Base-by-base conservation (phyloP, 1,140 invertebrate genomes). In the Archivesica marissinica region DNA sequence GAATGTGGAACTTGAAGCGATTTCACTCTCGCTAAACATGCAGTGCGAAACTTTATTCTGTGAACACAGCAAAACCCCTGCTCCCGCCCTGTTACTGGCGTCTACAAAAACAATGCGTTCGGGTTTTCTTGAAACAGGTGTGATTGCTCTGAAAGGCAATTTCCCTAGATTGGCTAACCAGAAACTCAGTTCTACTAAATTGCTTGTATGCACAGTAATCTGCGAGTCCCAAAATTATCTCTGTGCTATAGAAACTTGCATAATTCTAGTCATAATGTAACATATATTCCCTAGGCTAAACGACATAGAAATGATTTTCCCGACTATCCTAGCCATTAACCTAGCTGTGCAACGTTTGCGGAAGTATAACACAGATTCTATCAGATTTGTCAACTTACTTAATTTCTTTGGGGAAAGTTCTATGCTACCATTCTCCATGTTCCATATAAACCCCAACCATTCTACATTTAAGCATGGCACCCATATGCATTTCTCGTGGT, bases 51-150 rank as follows among this genome's bases (percentile, higher is more conserved):
- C 64, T 25, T 6, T 33, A 68, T 68, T 68, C 6, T 20, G 1
- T n/a, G 20, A 39, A 38, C n/a, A n/a, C n/a, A n/a, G n/a, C n/a
- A 74, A 50, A n/a, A 74, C 70, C 3, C 70, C 41, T 7, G 70
- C 70, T 47, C 70, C 70, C 2, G 70, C 70, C 3, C 47, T 50
- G 28, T 47, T 25, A 50, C 70, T 74, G 50, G 70, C 70, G 23
- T 74, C 70, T 30, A 74, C 70, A 74, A 74, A 74, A 17, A n/a
- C n/a, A 68, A 68, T 68, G 7, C 64, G 11, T 25, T 68, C 64
- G 35, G 64, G 64, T 39, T 23, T 7, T n/a, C 33, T 38, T 7
- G 6, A 39, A 17, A 39, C 6, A 38, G 64, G 35, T 39, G 6
- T 39, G 2, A 68, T n/a, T 38, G 64, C n/a, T 25, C 35, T 68